Conservation (phyloP, 2,888 invertebrate species). For the Parnassius mnemosyne region DNA sequence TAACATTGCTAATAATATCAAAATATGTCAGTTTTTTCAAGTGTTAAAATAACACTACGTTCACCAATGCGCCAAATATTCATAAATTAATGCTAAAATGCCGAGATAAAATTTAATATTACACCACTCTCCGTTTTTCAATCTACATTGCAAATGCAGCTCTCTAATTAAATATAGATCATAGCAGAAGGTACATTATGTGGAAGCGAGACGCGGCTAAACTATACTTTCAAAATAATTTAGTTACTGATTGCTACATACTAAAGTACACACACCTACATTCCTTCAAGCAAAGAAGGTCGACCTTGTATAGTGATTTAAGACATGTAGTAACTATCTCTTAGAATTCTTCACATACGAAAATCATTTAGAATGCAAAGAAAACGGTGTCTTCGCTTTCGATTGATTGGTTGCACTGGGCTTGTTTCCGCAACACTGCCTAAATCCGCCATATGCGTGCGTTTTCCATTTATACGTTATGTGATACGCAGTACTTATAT, state of each 20-base stretch:
- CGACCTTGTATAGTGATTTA: conserved; percentile 1
- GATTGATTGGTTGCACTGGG: too few species aligned
- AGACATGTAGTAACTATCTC: conserved; percentile 1
- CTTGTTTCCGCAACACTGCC: too few species aligned
- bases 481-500: too few species aligned
- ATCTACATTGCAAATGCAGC: neutral
- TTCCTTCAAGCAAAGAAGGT: conserved; percentile 1
- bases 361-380: too few species aligned
- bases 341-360: too few species aligned
- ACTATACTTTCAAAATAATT: conserved; percentile 10
- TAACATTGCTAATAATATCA: conserved; percentile 1
- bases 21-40: neutral
- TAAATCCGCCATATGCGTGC: too few species aligned
- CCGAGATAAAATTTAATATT: too few species aligned
- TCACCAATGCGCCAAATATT: too few species aligned
- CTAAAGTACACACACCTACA: conserved; percentile 1
- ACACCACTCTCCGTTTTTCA: conserved; percentile 10
- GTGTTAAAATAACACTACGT: too few species aligned
- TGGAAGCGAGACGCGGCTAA: conserved; percentile 3
- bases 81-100: too few species aligned
- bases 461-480: too few species aligned
- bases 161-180: neutral
- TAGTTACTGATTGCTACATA: conserved; percentile 1
- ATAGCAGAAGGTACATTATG: neutral
- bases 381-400: too few species aligned